phyloP scores from a whole-genome alignment of 2,888 invertebrate species.

The Callimorpha dominula region DNA sequence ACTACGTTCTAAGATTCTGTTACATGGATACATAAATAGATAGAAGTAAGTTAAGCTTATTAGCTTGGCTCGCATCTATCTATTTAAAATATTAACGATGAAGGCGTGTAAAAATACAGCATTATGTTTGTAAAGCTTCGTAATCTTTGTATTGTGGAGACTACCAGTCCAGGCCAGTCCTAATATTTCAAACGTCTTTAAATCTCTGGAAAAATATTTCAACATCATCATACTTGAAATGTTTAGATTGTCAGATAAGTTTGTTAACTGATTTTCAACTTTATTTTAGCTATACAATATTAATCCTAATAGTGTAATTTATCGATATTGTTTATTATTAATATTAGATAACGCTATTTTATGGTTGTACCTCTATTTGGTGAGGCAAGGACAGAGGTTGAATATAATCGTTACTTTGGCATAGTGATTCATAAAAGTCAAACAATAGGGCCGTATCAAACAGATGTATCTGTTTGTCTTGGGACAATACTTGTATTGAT shows the following conservation, averaged over 20 bases:
- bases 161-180: no score
- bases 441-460: conserved; percentile 24
- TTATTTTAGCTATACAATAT: background rate
- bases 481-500: conserved; percentile 3
- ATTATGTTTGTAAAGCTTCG: background rate
- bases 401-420: conserved; percentile 27
- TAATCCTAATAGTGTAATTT: background rate
- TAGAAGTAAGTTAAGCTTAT: no score
- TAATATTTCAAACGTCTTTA: no score
- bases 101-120: background rate
- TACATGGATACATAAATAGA: no score
- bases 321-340: conserved; percentile 7
- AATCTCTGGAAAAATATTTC: no score
- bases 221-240: background rate
- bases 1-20: no score
- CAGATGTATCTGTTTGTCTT: conserved; percentile 20
- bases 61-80: no score
- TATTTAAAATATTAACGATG: no score
- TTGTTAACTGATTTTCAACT: background rate
- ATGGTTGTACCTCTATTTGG: conserved; percentile 33
- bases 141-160: background rate
- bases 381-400: conserved; percentile 35
- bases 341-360: conserved; percentile 19
- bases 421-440: conserved; percentile 30
- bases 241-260: background rate